Base-by-base conservation (phyloP, 2,888 invertebrate genomes). In the Synergus umbraculus region DNA sequence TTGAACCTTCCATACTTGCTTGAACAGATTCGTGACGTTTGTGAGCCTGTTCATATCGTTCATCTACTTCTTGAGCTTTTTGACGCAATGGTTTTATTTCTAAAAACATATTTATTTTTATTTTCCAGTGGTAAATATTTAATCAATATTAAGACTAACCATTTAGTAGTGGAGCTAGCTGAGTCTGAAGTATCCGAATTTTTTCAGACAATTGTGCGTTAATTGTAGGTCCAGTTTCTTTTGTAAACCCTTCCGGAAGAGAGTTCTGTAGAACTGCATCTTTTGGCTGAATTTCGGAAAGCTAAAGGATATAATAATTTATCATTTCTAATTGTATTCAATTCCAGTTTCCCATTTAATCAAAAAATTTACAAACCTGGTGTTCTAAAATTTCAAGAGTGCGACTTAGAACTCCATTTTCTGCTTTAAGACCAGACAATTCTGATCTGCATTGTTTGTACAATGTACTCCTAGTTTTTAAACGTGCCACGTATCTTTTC, bases 381-480 rank as follows among this genome's bases (percentile, higher is more conserved):
- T 94, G 93, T 83, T 94, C 94, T 65, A 98, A 93, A 76, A 97
- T 95, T 88, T 96, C 96, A 79, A 96, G 92, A 0, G 97, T 97
- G 81, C 97, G 94, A 15, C 95, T 94, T 64, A 97, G 92, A 64
- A 97, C 95, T 12, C 96, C 96, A 49, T 94, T 94, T 92, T 98
- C 97, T 0, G 96, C 95, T 92, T 95, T 95, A 79, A 97, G 92
- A 76, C 95, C 95, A 9, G 96, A 95, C 85, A 97, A 93, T 91
- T 97, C 96, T 73, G 95, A 94, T 87, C 96, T 93, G 90, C 96
- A 96, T 89, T 96, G 95, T 93, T 97, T 97, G 92, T 97, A 97
- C 12, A 96, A 93, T 9, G 95, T 95, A 89, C 96, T 97, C 90
- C 97, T 96, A 76, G 95, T 95, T 80, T 97, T 94, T 82, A 98